Evolutionary conservation across 1,140 invertebrate species (phyloP), one percentile per base, ranked within the genome.

Genomic region (Sarcophaga peregrina): DNA sequence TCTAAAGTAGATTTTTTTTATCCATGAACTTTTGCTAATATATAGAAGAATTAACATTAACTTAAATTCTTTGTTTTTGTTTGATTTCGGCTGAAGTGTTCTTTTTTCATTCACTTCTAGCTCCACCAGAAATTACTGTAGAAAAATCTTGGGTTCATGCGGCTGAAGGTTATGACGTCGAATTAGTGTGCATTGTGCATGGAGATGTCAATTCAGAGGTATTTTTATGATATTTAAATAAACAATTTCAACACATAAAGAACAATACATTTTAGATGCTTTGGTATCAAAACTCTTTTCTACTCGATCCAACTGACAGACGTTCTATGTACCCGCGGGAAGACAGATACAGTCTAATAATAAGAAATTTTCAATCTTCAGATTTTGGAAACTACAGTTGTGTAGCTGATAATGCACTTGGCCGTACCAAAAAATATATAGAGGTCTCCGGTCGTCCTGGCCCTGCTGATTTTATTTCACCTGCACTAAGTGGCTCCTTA

Each of bases 381-480:
- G 93, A 93, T 87, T 93, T 93, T 87, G 93, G 93, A 17, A 93
- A 93, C 84, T 93, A 92, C 83, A 91, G 91, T 83, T 92, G 91
- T 84, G 91, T 91, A 9, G 91, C 91, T 45, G 91, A 92, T 54
- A 92, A 92, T 86, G 89, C 90, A 9, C 83, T 92, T 37, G 91
- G 91, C 15, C 87, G 90, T 75, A 90, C 91, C 25, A 92, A 91
- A 85, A 91, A 91, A 85, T 91, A 91, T 82, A 92, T 92, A 84
- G 91, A 92, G 86, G 88, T 92, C 10, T 91, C 91, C 37, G 92
- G 92, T 10, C 86, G 91, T 50, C 92, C 92, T 5, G 91, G 91
- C 6, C 91, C 91, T 68, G 92, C 91, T 6, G 88, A 91, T 83
- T 92, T 92, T 80, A 89, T 91, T 72, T 91, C 90, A 1, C 87